Evolutionary conservation across 2,797 vertebrate species (phyloP), one percentile per base, ranked within the genome.

Genomic region (Telmatherina bonti): DNA sequence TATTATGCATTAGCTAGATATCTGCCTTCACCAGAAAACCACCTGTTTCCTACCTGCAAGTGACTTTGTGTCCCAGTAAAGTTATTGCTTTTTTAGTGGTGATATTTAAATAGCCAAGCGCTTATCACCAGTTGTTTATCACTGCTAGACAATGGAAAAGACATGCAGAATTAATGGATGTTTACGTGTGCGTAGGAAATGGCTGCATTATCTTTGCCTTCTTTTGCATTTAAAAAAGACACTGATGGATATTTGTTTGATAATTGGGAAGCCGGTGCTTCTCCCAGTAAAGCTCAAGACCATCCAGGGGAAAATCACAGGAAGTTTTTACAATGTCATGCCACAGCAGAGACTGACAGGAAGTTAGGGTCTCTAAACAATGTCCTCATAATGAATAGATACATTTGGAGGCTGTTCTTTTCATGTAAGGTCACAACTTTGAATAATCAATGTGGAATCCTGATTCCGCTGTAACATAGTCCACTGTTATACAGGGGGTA

Each of bases 21-120:
- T 77, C 85, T 87, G 82, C 82, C 83, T 64, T 71, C 68, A 69
- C 81, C 79, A 85, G 88, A 85, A 88, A 88, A 88, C 88, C 91
- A 93, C 82, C 91, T 92, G 89, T 89, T 87, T 86, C 38, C 56
- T 43, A 24, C 43, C 4, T 0, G 62, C 70, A 77, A 70, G 43
- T 60, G 59, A 73, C 56, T 35, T 65, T 52, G 5, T 27, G 45
- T 27, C 18, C 9, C 33, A 41, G 12, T 41, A 57, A 54, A 4
- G 12, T 26, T 54, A 24, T 29, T 30, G 20, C 26, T 36, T 30
- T 7, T 41, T 7, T 16, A 15, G 33, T 24, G 10, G n/a, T 33
- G 3, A 15, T 59, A 16, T 26, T 26, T 60, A 1, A 26, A 22
- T 8, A 2, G 36, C 27, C 20, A 22, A 43, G 4, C 13, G 30